Conservation (phyloP, 2,797 vertebrate species). For the Alfaro cultratus region DNA sequence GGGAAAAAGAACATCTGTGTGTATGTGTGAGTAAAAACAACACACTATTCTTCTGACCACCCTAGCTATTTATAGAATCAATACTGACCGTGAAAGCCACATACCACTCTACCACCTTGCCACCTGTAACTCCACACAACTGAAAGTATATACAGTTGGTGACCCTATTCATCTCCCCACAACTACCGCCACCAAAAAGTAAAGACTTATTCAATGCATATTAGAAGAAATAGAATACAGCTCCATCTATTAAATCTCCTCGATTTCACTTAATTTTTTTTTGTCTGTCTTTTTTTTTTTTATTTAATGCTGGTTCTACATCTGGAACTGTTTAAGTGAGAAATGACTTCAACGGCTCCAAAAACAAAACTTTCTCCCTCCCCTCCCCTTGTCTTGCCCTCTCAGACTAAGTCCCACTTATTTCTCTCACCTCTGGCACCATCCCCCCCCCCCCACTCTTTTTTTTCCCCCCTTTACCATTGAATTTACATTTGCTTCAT, state of each 20-base stretch:
- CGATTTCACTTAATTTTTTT: constrained; percentile 53
- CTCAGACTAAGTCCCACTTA: constrained; percentile 35
- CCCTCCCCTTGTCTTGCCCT: constrained; percentile 40
- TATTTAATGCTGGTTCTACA: constrained; percentile 75
- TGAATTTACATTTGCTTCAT: constrained; percentile 58
- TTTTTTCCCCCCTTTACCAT: constrained; percentile 28
- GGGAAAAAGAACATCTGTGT: constrained; percentile 35
- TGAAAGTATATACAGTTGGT: constrained; percentile 20
- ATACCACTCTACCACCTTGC: constrained; percentile 65
- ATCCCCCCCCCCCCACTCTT: not conserved
- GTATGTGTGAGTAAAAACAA: constrained; percentile 60
- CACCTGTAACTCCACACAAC: constrained; percentile 74
- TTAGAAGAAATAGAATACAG: constrained; percentile 24
- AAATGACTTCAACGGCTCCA: constrained; percentile 83
- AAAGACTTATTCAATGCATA: constrained; percentile 19
- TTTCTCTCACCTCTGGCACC: constrained; percentile 9
- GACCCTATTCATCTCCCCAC: no score
- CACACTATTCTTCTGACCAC: constrained; percentile 76
- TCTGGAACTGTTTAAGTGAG: constrained; percentile 86
- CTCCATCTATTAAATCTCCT: constrained; percentile 43
- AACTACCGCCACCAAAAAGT: constrained; percentile 11
- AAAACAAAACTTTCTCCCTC: constrained; percentile 73
- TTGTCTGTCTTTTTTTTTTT: constrained; percentile 30
- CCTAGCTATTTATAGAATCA: constrained; percentile 67
- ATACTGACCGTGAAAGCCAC: constrained; percentile 52